These are phyloP conservation scores for Equus quagga DNA, from an alignment of 2,113 vertebrate species.

Conservation along the genomic window DNA sequence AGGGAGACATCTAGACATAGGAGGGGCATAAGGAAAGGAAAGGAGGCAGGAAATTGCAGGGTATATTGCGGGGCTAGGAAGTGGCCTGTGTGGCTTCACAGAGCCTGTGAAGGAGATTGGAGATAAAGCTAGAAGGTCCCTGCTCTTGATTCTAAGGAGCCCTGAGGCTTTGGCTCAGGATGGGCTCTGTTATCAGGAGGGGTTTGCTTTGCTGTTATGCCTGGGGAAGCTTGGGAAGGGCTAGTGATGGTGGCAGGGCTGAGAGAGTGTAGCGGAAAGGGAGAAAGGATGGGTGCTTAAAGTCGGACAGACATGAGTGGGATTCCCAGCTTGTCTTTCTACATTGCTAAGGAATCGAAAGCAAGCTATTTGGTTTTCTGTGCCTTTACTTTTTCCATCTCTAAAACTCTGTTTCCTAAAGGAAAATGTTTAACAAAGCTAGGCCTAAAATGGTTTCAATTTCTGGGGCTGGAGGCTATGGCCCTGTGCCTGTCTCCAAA, in stretches of 20 bases:
- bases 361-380: neutral
- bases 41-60: neutral
- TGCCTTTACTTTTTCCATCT: conserved; percentile 1
- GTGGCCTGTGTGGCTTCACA: neutral
- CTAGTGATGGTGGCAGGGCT: neutral
- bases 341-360: neutral
- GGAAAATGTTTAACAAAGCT: neutral
- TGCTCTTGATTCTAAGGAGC: neutral
- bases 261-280: neutral
- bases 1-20: neutral
- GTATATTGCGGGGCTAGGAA: neutral
- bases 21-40: neutral
- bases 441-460: neutral
- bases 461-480: neutral
- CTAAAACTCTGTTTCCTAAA: conserved; percentile 11
- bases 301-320: neutral
- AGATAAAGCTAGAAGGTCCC: neutral
- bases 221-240: neutral
- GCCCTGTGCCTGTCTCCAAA: neutral
- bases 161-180: neutral
- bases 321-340: neutral
- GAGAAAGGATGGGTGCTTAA: neutral
- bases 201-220: neutral
- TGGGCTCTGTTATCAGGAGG: neutral
- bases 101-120: neutral